These are phyloP conservation scores for Cerastoderma edule DNA, from an alignment of 2,888 invertebrate genomes.

Conservation along the genomic window DNA sequence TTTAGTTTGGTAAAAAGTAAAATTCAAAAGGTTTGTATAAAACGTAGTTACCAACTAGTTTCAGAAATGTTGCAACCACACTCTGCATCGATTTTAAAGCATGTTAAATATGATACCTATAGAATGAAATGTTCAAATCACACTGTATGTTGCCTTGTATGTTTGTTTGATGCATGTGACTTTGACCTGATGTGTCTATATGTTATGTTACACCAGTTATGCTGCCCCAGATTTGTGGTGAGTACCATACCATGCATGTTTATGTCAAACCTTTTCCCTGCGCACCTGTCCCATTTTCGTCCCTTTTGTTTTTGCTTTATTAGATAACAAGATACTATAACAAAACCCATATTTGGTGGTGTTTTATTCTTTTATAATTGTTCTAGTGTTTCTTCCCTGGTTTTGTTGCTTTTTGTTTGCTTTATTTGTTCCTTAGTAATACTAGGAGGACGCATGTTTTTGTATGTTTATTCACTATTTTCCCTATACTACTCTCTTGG, in stretches of 20 bases:
- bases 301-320: neutral
- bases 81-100: too few relatives aligned
- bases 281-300: neutral
- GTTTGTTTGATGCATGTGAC: conserved; percentile 8
- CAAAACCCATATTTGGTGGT: too few relatives aligned
- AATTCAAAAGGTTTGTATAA: too few relatives aligned
- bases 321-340: too few relatives aligned
- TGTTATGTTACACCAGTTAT: conserved; percentile 61
- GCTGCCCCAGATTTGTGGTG: conserved; percentile 67
- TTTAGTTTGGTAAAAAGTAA: too few relatives aligned
- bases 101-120: too few relatives aligned
- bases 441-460: too few relatives aligned
- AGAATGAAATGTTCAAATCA: too few relatives aligned
- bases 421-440: neutral
- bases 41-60: neutral
- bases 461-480: too few relatives aligned
- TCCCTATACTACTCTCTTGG: too few relatives aligned
- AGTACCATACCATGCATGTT: conserved; percentile 45
- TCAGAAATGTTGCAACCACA: neutral
- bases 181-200: conserved; percentile 29
- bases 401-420: neutral
- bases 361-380: neutral
- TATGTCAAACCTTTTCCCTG: neutral
- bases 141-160: neutral
- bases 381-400: neutral